Evolutionary conservation across 2,888 invertebrate species (phyloP).

Genomic region (Auanema freiburgensis): DNA sequence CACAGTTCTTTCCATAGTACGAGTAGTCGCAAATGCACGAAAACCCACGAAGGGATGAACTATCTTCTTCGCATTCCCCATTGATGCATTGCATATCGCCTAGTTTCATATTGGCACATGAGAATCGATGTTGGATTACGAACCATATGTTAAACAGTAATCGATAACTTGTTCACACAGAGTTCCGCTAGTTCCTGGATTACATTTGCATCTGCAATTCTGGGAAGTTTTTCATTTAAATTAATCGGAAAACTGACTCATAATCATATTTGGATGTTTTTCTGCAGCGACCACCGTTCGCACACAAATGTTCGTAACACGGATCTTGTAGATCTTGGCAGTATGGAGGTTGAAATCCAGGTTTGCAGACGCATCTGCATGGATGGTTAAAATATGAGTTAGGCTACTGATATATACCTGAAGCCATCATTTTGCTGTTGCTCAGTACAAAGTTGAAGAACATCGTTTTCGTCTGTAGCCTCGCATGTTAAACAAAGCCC

Average conservation of each 20-base stretch:
- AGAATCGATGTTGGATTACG: not conserved
- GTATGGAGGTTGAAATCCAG: constrained; percentile 17
- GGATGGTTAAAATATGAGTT: not conserved
- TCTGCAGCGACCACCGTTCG: constrained; percentile 14
- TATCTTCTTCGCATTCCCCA: constrained; percentile 13
- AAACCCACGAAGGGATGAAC: constrained; percentile 11
- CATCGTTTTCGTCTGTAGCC: constrained; percentile 12
- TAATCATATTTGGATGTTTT: constrained; percentile 15
- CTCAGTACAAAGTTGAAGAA: constrained; percentile 15
- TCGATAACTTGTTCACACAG: constrained; percentile 35
- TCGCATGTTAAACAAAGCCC: constrained; percentile 21
- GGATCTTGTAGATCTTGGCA: constrained; percentile 15
- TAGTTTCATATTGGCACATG: not conserved
- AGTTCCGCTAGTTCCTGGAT: constrained; percentile 34
- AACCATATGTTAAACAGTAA: constrained; percentile 33
- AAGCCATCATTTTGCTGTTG: constrained; percentile 18
- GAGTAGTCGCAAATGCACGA: constrained; percentile 9
- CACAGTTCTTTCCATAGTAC: constrained; percentile 13
- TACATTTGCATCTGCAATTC: constrained; percentile 35
- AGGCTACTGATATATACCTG: constrained; percentile 4
- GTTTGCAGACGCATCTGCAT: constrained; percentile 35
- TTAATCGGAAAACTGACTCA: constrained; percentile 4
- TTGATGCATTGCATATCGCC: constrained; percentile 9
- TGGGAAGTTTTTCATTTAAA: not conserved
- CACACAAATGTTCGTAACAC: constrained; percentile 14